phyloP scores from a whole-genome alignment of 92 coral and sea anemone genomes.

The Palythoa caribaeorum region DNA sequence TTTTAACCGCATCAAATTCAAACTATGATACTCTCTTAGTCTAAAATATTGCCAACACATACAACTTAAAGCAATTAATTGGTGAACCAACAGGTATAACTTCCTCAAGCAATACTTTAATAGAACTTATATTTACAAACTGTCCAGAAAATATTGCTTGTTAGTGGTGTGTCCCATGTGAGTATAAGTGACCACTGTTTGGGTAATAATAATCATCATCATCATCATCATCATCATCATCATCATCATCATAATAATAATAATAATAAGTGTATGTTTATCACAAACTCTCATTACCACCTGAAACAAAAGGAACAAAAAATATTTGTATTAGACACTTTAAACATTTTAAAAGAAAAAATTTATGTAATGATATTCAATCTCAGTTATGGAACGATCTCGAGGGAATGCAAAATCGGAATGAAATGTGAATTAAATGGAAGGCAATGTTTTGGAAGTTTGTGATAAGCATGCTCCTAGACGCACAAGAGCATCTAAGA shows the following conservation, averaged over 20 bases:
- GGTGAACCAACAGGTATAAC: constrained; percentile 36
- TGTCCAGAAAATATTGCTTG: constrained; percentile 38
- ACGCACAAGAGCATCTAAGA: constrained; percentile 32
- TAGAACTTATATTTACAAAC: constrained; percentile 54
- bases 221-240: too few relatives aligned
- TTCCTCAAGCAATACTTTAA: constrained; percentile 35
- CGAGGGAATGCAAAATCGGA: constrained; percentile 26
- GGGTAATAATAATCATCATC: neutral
- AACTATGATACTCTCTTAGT: constrained; percentile 37
- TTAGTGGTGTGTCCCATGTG: constrained; percentile 50
- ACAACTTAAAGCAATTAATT: constrained; percentile 43
- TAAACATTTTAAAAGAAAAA: constrained; percentile 32
- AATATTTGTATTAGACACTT: constrained; percentile 42
- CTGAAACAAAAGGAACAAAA: constrained; percentile 36
- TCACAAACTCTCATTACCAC: constrained; percentile 40
- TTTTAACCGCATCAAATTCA: neutral
- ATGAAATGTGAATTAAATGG: constrained; percentile 59
- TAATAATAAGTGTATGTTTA: neutral
- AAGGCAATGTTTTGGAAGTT: constrained; percentile 48
- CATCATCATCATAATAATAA: too few relatives aligned
- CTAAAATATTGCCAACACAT: constrained; percentile 29
- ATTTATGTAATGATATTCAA: constrained; percentile 34
- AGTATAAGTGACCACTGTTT: constrained; percentile 39
- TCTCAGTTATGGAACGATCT: constrained; percentile 35
- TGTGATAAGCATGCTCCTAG: constrained; percentile 48